Percentiles rank a stretch among this genome's conserved stretches.
Evolutionary conservation across 2,888 invertebrate species (phyloP).

Genomic region (Dichetophora obliterata): DNA sequence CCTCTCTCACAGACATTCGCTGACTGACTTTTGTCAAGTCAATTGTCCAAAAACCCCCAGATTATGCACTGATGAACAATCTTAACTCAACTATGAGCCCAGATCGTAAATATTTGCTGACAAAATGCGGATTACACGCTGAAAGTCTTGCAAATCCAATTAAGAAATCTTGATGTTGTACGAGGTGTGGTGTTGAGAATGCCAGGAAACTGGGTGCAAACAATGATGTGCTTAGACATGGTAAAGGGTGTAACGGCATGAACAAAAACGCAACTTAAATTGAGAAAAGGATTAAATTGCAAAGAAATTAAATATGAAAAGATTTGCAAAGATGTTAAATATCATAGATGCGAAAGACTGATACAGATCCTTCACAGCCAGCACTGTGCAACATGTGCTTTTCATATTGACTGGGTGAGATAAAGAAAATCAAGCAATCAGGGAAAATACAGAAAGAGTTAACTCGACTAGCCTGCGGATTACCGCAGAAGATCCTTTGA

Average conservation of each 20-base stretch:
- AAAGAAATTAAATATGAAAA: slow-evolving; percentile 40
- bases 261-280: background rate
- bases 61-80: slow-evolving; percentile 43
- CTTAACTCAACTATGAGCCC: slow-evolving; percentile 48
- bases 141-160: slow-evolving; percentile 65
- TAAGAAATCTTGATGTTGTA: slow-evolving; percentile 60
- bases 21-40: slow-evolving; percentile 50
- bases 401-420: background rate
- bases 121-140: slow-evolving; percentile 60
- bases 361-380: background rate
- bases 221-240: slow-evolving; percentile 20
- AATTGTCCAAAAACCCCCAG: slow-evolving; percentile 60
- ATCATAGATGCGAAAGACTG: too few relatives aligned
- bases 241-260: background rate
- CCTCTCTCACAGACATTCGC: background rate
- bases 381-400: background rate
- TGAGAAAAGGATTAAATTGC: slow-evolving; percentile 36
- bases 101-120: slow-evolving; percentile 62
- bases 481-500: slow-evolving; percentile 62
- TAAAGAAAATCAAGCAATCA: background rate
- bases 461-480: slow-evolving; percentile 50
- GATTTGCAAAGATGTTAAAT: slow-evolving; percentile 29
- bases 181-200: slow-evolving; percentile 1
- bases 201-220: slow-evolving; percentile 31
- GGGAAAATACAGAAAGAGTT: background rate